phyloP scores from a whole-genome alignment of 2,888 invertebrate genomes.

The Eulithis prunata region DNA sequence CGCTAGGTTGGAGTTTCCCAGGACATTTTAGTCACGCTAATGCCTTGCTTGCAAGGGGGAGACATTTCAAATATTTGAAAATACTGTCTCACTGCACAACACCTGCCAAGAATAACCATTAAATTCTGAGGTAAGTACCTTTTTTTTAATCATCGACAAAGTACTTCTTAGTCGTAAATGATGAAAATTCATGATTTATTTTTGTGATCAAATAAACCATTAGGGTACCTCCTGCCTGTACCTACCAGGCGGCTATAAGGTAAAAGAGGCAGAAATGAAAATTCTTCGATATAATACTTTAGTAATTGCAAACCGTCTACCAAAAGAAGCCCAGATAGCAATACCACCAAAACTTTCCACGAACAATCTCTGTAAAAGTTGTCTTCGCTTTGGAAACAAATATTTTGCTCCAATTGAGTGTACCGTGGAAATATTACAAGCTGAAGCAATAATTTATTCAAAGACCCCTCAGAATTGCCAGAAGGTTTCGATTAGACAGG shows the following conservation, averaged over 20 bases:
- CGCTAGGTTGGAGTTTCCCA: constrained; percentile 19
- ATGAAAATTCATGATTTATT: too few relatives aligned
- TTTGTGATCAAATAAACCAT: too few relatives aligned
- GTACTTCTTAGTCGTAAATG: too few relatives aligned
- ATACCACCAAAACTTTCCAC: not conserved
- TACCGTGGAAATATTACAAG: constrained; percentile 3
- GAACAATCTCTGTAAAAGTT: not conserved
- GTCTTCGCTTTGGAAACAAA: constrained; percentile 2
- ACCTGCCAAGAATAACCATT: not conserved
- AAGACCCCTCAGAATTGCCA: constrained; percentile 1
- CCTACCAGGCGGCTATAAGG: too few relatives aligned
- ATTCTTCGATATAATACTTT: too few relatives aligned
- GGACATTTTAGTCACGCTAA: constrained; percentile 19
- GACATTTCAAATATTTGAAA: not conserved
- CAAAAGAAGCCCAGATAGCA: not conserved
- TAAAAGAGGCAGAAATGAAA: not conserved
- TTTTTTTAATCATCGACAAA: too few relatives aligned
- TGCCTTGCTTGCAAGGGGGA: constrained; percentile 3
- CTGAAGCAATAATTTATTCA: constrained; percentile 4
- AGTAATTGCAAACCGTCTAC: not conserved
- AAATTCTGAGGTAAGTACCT: too few relatives aligned
- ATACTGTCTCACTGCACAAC: not conserved
- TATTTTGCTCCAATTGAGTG: constrained; percentile 4
- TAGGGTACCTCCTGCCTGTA: too few relatives aligned
- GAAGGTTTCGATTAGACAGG: not conserved